These are phyloP conservation scores for Pedetes capensis DNA, from an alignment of 2,113 vertebrate species.

Conservation along the genomic window DNA sequence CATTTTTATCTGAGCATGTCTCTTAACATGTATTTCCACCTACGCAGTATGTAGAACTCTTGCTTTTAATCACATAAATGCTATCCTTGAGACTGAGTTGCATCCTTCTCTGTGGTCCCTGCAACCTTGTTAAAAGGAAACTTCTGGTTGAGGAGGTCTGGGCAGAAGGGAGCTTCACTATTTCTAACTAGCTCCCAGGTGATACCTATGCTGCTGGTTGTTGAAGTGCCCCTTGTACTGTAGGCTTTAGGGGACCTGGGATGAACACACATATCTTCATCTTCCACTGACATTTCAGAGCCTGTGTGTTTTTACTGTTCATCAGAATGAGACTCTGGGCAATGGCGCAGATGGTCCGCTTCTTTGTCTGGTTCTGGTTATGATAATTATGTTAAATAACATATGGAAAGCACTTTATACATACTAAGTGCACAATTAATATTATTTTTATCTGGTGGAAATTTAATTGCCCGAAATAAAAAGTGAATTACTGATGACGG, in stretches of 20 bases:
- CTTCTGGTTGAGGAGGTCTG: not conserved
- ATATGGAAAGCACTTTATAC: slow-evolving; percentile 37
- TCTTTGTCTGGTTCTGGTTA: not conserved
- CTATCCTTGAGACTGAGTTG: not conserved
- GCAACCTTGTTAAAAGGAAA: not conserved
- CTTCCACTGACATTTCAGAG: slow-evolving; percentile 2
- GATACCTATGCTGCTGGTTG: not conserved
- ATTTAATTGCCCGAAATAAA: slow-evolving; percentile 58
- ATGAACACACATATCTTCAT: not conserved
- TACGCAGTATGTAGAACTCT: not conserved
- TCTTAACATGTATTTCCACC: not conserved
- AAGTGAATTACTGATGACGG: slow-evolving; percentile 37
- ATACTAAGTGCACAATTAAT: slow-evolving; percentile 67
- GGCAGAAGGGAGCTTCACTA: not conserved
- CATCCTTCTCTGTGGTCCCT: not conserved
- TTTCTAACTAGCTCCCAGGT: not conserved
- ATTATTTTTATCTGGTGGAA: slow-evolving; percentile 63
- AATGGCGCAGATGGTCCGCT: slow-evolving; percentile 52
- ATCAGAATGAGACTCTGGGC: not conserved
- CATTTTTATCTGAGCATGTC: not conserved
- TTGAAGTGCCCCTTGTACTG: not conserved
- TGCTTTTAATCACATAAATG: not conserved
- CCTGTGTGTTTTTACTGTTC: not conserved
- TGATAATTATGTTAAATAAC: slow-evolving; percentile 60
- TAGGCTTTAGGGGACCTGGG: not conserved